Percentiles rank a stretch among this genome's conserved stretches.
Conservation (phyloP, 2,113 vertebrate genomes). For the Antigone vipio region DNA sequence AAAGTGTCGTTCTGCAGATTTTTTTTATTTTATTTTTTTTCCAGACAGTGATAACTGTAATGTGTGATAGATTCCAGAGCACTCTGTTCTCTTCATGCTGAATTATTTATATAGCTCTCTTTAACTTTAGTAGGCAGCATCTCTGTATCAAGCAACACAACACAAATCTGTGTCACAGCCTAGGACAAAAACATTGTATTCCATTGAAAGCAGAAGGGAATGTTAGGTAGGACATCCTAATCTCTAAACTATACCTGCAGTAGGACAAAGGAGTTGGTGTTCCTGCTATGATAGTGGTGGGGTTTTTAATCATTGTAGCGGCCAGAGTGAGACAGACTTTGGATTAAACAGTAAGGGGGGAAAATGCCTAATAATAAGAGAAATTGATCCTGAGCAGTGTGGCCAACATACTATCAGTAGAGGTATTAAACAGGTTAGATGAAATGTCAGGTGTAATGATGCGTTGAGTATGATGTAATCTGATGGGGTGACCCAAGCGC, state of each 20-base stretch:
- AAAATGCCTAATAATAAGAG: not conserved
- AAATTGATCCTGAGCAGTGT: not conserved
- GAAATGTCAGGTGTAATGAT: conserved; percentile 7
- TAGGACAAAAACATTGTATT: not conserved
- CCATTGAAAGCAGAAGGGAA: not conserved
- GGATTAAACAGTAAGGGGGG: not conserved
- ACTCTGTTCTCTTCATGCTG: not conserved
- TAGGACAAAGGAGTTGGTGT: not conserved
- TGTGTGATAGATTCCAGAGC: not conserved
- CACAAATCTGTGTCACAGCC: not conserved
- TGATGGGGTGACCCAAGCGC: not conserved
- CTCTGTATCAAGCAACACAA: not conserved
- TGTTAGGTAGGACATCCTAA: not conserved
- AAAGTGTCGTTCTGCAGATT: not conserved
- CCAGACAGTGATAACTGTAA: not conserved
- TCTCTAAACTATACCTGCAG: not conserved
- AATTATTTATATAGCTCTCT: not conserved
- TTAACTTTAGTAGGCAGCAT: not conserved
- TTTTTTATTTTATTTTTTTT: not conserved
- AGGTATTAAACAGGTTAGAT: not conserved
- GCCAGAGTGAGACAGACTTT: not conserved
- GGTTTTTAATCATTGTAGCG: not conserved
- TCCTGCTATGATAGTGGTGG: not conserved
- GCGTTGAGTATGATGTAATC: not conserved
- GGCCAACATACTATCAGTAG: not conserved